Base-by-base conservation (phyloP, 1,140 invertebrate species). In the Drosophila sp. region DNA sequence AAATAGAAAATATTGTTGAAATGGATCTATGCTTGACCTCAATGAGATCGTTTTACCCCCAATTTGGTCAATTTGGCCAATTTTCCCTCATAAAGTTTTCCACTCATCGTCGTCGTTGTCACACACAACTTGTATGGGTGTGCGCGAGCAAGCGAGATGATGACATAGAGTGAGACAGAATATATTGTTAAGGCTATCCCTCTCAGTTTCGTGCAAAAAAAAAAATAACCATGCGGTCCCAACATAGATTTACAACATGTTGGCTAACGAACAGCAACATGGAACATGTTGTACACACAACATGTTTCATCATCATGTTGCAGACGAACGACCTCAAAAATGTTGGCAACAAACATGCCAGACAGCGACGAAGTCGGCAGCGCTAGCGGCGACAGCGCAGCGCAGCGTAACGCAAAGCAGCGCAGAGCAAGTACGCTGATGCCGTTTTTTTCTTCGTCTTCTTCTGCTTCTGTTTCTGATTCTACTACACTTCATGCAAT, bases 171-270 rank as follows among this genome's bases (percentile, higher is more conserved):
- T 3, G 44, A 50, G 44, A 50, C 1, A 50, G 23, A 25, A 27
- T 27, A 25, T 50, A 17, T 17, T 17, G 2, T 4, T 27, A 27
- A 50, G 23, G 81, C 74, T 66, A 5, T 72, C 56, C 70, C 70
- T 66, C 41, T 85, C 83, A 17, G 75, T 82, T 85, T 78, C 82
- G 50, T 78, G 81, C 23, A 23, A 57, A 40, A 23, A 58, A 58
- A 35, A 70, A 58, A 6, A 7, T 25, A 32, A 40, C 23, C 54
- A 50, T 29, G 66, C 47, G 29, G 60, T 61, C 44, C 10, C 44
- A 50, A 50, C 44, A 50, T 60, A 5, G 29, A 4, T 5, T 32
- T 35, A 25, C 17, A 10, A 64, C 63, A 44, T 82, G 74, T 77
- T 8, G 38, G 47, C 7, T 5, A 17, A 1, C 41, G 57, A 80